These are phyloP conservation scores for Lepidurus couesii DNA, from an alignment of 1,140 invertebrate species.

Conservation along the genomic window DNA sequence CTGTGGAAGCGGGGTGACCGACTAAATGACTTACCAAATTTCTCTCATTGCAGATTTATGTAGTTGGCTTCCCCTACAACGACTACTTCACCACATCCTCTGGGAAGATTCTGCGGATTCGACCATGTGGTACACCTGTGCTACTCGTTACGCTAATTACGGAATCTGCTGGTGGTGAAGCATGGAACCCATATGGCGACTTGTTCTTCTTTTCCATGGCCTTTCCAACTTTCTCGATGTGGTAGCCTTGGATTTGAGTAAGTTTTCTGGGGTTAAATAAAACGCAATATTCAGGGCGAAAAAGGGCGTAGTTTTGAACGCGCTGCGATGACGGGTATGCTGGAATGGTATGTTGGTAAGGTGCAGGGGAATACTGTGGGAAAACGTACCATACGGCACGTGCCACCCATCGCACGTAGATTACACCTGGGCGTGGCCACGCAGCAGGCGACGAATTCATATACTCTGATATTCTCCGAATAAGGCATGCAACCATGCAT, in stretches of 20 bases:
- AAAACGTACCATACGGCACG: background rate
- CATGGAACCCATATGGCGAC: conserved; percentile 15
- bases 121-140: conserved; percentile 9
- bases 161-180: background rate
- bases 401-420: background rate
- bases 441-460: background rate
- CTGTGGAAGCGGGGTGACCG: background rate
- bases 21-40: background rate
- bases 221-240: background rate
- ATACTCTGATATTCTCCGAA: background rate
- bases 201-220: background rate
- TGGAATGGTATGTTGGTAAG: conserved; percentile 9
- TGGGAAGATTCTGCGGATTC: background rate
- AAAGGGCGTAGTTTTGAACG: background rate
- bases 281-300: background rate
- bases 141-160: background rate
- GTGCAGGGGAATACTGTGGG: background rate
- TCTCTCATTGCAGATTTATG: background rate
- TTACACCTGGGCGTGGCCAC: background rate
- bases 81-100: background rate
- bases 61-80: background rate
- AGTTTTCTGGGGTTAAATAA: background rate
- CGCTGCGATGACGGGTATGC: background rate
- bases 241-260: background rate
- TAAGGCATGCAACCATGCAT: background rate